These are phyloP conservation scores for Lacerta bilineata DNA, from an alignment of 2,797 vertebrate genomes.

Conservation along the genomic window DNA sequence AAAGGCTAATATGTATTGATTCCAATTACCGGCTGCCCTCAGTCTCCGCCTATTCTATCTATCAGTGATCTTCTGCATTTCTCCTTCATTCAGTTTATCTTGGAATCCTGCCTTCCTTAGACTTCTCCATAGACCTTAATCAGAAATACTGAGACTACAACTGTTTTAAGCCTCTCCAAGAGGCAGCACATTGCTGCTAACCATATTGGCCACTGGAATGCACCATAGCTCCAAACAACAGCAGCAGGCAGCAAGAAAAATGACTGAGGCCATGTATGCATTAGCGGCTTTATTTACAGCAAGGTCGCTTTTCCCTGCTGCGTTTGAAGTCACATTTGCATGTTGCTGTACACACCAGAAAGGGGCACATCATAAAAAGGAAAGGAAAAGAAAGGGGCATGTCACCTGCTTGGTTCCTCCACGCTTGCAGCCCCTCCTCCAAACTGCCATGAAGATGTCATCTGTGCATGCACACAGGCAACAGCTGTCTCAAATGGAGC, in stretches of 20 bases:
- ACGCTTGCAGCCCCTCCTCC: too few relatives aligned
- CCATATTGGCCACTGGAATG: constrained; percentile 59
- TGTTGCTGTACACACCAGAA: too few relatives aligned
- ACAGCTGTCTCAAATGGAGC: too few relatives aligned
- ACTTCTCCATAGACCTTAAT: neutral
- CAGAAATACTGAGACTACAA: neutral
- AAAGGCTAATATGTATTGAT: neutral
- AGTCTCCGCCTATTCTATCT: neutral
- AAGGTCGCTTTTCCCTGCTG: too few relatives aligned
- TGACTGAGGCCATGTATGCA: neutral
- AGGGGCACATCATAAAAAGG: too few relatives aligned
- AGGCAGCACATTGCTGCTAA: constrained; percentile 36
- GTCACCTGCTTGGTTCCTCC: too few relatives aligned
- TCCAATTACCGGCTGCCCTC: neutral
- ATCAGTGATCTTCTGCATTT: neutral
- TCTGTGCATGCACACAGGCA: too few relatives aligned
- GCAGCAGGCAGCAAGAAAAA: neutral
- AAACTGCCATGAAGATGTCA: too few relatives aligned
- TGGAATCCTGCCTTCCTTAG: neutral
- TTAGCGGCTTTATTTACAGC: too few relatives aligned
- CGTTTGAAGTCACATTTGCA: too few relatives aligned
- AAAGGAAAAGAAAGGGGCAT: too few relatives aligned
- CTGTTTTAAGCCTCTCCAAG: neutral
- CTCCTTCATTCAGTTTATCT: rapidly evolving
- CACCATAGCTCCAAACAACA: constrained; percentile 64